Conservation (phyloP, 2,113 vertebrate species). For the Dryoscopus gambensis region DNA sequence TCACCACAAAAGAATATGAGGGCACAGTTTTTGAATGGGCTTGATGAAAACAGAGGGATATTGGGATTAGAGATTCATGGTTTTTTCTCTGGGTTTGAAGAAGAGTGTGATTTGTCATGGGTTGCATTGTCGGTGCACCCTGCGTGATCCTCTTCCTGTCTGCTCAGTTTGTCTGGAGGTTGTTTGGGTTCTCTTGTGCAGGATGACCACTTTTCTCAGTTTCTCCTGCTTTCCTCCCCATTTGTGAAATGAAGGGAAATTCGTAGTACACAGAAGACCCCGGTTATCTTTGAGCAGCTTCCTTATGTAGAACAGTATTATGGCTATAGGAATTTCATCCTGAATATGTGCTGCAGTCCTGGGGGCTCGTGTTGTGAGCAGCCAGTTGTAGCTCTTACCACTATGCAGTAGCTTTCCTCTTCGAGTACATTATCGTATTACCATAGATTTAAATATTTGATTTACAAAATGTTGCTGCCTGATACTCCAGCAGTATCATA, state of each 20-base stretch:
- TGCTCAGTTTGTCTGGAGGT: background rate
- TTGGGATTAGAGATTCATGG: background rate
- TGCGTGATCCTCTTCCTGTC: background rate
- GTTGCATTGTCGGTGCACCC: background rate
- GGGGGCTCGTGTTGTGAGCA: background rate
- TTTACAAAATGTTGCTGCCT: background rate
- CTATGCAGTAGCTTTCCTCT: background rate
- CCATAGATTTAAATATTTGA: constrained; percentile 42
- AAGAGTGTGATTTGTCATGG: background rate
- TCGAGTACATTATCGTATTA: background rate
- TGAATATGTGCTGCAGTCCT: background rate
- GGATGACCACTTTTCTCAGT: background rate
- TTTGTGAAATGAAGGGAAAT: background rate
- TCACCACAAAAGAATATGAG: background rate
- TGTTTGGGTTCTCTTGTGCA: background rate
- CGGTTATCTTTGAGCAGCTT: background rate
- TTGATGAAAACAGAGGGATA: background rate
- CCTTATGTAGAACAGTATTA: background rate
- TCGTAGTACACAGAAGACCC: background rate
- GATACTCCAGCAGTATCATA: background rate
- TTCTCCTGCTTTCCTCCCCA: background rate
- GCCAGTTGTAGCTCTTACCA: background rate
- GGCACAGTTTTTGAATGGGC: constrained; percentile 1
- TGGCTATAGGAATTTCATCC: background rate
- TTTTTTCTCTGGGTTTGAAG: background rate